phyloP scores from a whole-genome alignment of 2,888 invertebrate species.

The Automeris io region DNA sequence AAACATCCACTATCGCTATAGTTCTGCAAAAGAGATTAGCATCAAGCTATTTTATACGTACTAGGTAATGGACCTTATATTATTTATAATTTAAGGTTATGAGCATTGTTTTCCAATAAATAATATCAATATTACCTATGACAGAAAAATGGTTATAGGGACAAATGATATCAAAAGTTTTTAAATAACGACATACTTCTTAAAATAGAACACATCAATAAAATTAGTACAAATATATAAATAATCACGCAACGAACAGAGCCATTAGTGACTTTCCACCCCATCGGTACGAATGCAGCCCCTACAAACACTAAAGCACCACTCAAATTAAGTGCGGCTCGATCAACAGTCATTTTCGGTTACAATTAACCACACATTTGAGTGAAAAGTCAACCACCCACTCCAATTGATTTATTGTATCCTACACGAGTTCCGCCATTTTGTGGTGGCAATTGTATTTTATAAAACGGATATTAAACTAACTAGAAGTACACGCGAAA shows the following conservation, averaged over 20 bases:
- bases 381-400: slow-evolving; percentile 78
- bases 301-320: slow-evolving; percentile 60
- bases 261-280: slow-evolving; percentile 58
- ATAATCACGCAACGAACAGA: slow-evolving; percentile 54
- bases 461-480: slow-evolving; percentile 19
- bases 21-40: no score
- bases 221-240: slow-evolving; percentile 9
- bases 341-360: slow-evolving; percentile 78
- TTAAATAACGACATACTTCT: neutral
- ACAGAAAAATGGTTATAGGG: no score
- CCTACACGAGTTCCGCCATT: slow-evolving; percentile 67
- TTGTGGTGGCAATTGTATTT: slow-evolving; percentile 57
- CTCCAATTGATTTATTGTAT: slow-evolving; percentile 77
- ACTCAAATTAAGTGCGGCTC: slow-evolving; percentile 77
- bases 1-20: no score
- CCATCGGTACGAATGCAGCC: slow-evolving; percentile 42
- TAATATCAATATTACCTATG: no score
- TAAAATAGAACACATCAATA: neutral
- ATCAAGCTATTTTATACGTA: no score
- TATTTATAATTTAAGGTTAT: no score
- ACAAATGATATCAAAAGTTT: no score
- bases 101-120: no score
- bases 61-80: no score
- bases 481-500: slow-evolving; percentile 29
- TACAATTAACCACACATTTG: slow-evolving; percentile 78